Evolutionary conservation across 2,888 invertebrate species (phyloP), one percentile per base, ranked within the genome.

Genomic region (Lasioglossum malachurum): DNA sequence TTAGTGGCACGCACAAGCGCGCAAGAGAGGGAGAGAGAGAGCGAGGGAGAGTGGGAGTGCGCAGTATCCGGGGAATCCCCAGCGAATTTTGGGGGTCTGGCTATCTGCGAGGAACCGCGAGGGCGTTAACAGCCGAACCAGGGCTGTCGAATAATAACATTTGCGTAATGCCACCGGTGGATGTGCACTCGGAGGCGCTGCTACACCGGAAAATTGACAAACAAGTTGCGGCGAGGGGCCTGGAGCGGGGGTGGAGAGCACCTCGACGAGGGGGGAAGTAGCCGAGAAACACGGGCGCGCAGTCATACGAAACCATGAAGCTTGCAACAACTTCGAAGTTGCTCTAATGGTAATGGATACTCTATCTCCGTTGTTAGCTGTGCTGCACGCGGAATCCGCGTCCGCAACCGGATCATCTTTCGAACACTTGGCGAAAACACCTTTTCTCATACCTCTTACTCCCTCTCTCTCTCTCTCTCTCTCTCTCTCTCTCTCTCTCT

Each of bases 61-160:
- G 1, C 14, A 64, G 31, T 16, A 64, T 64, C 64, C 31, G 64
- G 7, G 2, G 19, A 64, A 31, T 64, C 31, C 31, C 64, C 64
- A 27, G 64, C 64, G 64, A 64, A 31, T 64, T 60, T 64, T 10
- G 57, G n/a, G n/a, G n/a, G n/a, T 57, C 10, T 12, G 57, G n/a
- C 57, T 57, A 57, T 57, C 57, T 12, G 57, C 12, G n/a, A 57
- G 10, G 57, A 57, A n/a, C 57, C n/a, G 57, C n/a, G 57, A 57
- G 57, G n/a, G 57, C 64, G 64, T 16, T 64, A 64, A 64, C 64
- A 23, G 38, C 69, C 19, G 53, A 75, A 23, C 67, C 53, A 75
- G 16, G 60, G 57, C 60, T 19, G 81, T 72, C 64, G 80, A 78
- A 83, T 83, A 87, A 83, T 87, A 87, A 82, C 83, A 87, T 88